phyloP scores from a whole-genome alignment of 2,113 vertebrate species.

The Bufo gargarizans region DNA sequence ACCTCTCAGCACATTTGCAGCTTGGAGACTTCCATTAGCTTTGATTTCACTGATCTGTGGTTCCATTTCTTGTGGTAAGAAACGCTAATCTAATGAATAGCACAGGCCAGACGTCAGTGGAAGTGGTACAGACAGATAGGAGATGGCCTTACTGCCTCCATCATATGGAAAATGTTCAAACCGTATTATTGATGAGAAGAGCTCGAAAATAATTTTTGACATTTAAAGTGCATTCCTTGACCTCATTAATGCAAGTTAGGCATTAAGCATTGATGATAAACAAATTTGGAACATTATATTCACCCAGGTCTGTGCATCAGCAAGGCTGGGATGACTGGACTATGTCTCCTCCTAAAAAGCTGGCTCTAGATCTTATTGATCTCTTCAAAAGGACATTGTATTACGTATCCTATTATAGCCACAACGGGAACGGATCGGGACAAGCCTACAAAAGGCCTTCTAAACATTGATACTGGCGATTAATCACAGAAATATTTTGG shows the following conservation, averaged over 20 bases:
- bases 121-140: slow-evolving; percentile 57
- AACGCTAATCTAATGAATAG: slow-evolving; percentile 44
- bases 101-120: not conserved
- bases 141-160: slow-evolving; percentile 61
- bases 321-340: not conserved
- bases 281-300: slow-evolving; percentile 1
- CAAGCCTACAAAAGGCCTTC: not conserved
- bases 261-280: slow-evolving; percentile 2
- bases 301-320: not conserved
- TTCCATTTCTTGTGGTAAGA: slow-evolving; percentile 49
- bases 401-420: not conserved
- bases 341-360: not conserved
- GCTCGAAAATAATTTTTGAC: slow-evolving; percentile 30
- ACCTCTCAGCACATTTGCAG: slow-evolving; percentile 28
- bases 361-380: not conserved
- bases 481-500: not conserved
- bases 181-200: slow-evolving; percentile 24
- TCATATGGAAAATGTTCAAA: slow-evolving; percentile 40
- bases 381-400: not conserved
- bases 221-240: slow-evolving; percentile 23
- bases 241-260: slow-evolving; percentile 9
- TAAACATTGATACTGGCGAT: not conserved
- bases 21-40: slow-evolving; percentile 60
- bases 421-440: not conserved
- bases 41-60: slow-evolving; percentile 41